A percentile compares a stretch with the other conserved stretches of the same genome.
Evolutionary conservation across 2,797 vertebrate species (phyloP).

Genomic region (Typhlichthys eigenmanni): DNA sequence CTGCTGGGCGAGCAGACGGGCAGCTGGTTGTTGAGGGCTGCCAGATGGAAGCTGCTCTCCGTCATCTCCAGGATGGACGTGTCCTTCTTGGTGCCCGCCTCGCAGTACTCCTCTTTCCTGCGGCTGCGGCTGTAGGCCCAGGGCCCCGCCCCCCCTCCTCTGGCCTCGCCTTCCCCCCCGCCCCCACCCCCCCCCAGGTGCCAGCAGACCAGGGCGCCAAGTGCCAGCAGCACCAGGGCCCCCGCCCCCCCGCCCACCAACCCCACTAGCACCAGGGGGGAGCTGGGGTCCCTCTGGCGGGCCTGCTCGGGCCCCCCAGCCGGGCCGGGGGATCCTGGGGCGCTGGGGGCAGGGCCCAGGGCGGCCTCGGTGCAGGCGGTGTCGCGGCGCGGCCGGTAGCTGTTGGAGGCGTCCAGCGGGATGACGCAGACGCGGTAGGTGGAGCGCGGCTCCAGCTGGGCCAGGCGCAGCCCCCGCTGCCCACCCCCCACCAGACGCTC

Average conservation of each 20-base stretch:
- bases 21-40: slow-evolving; percentile 96
- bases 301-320: slow-evolving; percentile 88
- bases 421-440: slow-evolving; percentile 91
- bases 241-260: slow-evolving; percentile 91
- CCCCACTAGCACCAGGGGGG: slow-evolving; percentile 86
- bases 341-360: slow-evolving; percentile 77
- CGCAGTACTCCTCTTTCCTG: slow-evolving; percentile 93
- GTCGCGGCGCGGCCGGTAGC: slow-evolving; percentile 83
- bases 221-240: slow-evolving; percentile 84
- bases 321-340: slow-evolving; percentile 78
- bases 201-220: slow-evolving; percentile 87
- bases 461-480: slow-evolving; percentile 82
- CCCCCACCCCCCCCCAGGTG: slow-evolving; percentile 89
- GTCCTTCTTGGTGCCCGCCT: slow-evolving; percentile 96
- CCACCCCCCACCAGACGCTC: slow-evolving; percentile 88
- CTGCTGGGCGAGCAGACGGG: slow-evolving; percentile 92
- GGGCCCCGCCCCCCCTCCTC: too few species aligned
- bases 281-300: slow-evolving; percentile 83
- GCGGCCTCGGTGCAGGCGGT: slow-evolving; percentile 89
- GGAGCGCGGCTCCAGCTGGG: slow-evolving; percentile 87
- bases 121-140: slow-evolving; percentile 85
- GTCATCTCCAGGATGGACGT: slow-evolving; percentile 98
- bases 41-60: slow-evolving; percentile 95
- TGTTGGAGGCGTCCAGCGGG: slow-evolving; percentile 89
- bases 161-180: slow-evolving; percentile 78